Conservation (phyloP, 2,113 vertebrate genomes). For the Strigops habroptila region DNA sequence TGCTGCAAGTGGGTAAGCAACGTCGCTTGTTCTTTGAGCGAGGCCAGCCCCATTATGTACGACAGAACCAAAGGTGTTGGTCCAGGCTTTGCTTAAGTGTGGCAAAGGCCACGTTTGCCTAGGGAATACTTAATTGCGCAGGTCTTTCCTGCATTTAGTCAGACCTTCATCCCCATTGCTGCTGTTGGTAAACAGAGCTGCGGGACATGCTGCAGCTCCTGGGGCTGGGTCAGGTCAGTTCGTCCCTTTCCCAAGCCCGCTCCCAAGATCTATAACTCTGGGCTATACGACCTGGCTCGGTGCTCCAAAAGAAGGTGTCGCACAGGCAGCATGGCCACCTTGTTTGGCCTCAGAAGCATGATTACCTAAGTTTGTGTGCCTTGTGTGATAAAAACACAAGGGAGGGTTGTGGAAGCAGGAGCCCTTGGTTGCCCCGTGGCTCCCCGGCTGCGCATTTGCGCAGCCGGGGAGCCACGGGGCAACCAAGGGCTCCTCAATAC, state of each 20-base stretch:
- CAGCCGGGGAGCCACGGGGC: background rate
- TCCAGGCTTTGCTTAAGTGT: background rate
- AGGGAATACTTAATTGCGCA: background rate
- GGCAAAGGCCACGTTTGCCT: background rate
- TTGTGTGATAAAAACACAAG: no score
- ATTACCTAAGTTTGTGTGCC: background rate
- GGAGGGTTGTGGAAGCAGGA: background rate
- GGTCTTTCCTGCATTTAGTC: background rate
- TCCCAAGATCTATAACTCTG: background rate
- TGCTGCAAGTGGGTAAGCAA: background rate
- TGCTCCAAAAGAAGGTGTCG: background rate
- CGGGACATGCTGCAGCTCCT: background rate
- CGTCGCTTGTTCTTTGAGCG: background rate
- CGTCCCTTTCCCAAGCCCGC: fast-evolving
- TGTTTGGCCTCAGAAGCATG: no score
- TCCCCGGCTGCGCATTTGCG: background rate
- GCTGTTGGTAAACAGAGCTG: background rate
- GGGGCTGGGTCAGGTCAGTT: background rate
- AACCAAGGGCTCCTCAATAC: background rate
- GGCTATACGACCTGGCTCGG: fast-evolving
- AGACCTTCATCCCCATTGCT: background rate
- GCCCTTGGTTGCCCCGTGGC: background rate
- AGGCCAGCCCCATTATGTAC: background rate
- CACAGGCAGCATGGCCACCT: fast-evolving
- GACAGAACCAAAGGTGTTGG: background rate